Conservation (phyloP, 2,888 invertebrate species). For the Apamea epomidion region DNA sequence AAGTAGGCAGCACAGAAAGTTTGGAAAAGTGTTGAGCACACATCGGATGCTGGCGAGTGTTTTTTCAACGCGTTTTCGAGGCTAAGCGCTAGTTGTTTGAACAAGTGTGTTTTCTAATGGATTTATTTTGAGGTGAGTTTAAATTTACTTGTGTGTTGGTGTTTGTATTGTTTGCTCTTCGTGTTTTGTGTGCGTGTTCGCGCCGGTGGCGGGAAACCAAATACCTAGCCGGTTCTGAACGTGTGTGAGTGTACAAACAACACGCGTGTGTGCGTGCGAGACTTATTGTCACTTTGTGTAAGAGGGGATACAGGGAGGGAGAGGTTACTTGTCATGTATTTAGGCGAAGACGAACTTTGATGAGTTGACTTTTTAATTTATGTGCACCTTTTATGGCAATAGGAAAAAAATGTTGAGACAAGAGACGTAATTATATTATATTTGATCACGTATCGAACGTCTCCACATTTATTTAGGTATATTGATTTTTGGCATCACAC, state of each 20-base stretch:
- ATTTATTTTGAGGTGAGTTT: constrained; percentile 91
- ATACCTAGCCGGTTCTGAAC: constrained; percentile 86
- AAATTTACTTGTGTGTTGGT: constrained; percentile 90
- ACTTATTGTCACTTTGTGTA: constrained; percentile 89
- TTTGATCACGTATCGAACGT: constrained; percentile 78
- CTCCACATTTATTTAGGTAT: constrained; percentile 78
- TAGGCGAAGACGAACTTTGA: constrained; percentile 89
- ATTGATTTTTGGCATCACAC: constrained; percentile 85
- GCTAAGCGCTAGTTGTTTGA: constrained; percentile 91
- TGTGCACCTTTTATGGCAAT: constrained; percentile 79
- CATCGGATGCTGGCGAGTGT: constrained; percentile 87
- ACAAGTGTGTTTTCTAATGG: constrained; percentile 91
- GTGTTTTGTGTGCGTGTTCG: constrained; percentile 89
- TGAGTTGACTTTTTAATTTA: constrained; percentile 89
- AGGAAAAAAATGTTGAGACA: constrained; percentile 69
- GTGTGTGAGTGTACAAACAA: constrained; percentile 88
- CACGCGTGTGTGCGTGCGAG: constrained; percentile 81
- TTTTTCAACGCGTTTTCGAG: constrained; percentile 91
- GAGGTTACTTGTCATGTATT: constrained; percentile 89
- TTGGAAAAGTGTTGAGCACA: constrained; percentile 88
- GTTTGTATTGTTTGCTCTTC: constrained; percentile 89
- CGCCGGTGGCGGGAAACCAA: constrained; percentile 90
- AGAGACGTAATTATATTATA: constrained; percentile 71
- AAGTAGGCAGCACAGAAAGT: constrained; percentile 86
- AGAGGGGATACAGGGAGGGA: constrained; percentile 88